Percentiles rank a stretch among this genome's conserved stretches.
These are phyloP conservation scores for Pachyrhynchus sulphureomaculatus DNA, from an alignment of 1,140 invertebrate species.

Conservation along the genomic window DNA sequence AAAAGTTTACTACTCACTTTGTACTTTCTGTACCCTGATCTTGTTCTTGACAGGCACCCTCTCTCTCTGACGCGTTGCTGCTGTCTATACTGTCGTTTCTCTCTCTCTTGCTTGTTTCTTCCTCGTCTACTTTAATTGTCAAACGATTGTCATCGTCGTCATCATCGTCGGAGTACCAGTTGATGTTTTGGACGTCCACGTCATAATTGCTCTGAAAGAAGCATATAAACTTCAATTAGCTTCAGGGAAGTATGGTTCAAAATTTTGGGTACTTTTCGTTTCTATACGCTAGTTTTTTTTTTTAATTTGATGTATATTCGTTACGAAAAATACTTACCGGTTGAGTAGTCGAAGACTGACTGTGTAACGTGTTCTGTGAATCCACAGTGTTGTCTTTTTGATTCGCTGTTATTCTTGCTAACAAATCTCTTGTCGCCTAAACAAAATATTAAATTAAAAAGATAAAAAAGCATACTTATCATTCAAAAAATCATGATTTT, in stretches of 20 bases:
- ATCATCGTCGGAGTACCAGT: slow-evolving; percentile 79
- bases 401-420: slow-evolving; percentile 67
- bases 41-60: slow-evolving; percentile 1
- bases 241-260: too few relatives aligned
- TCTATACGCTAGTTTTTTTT: too few relatives aligned
- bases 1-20: not conserved
- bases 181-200: slow-evolving; percentile 67
- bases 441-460: not conserved
- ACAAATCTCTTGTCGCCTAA: slow-evolving; percentile 55
- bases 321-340: not conserved
- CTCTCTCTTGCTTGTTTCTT: slow-evolving; percentile 39
- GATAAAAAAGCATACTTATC: not conserved
- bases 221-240: too few relatives aligned
- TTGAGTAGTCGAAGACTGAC: slow-evolving; percentile 28
- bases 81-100: slow-evolving; percentile 42
- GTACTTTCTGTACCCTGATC: not conserved
- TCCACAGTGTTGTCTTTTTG: slow-evolving; percentile 57
- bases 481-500: slow-evolving; percentile 53
- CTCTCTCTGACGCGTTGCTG: slow-evolving; percentile 36
- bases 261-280: too few relatives aligned
- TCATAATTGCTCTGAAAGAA: slow-evolving; percentile 52
- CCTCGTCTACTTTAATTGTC: slow-evolving; percentile 47
- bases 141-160: slow-evolving; percentile 53
- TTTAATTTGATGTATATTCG: not conserved
- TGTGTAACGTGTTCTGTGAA: slow-evolving; percentile 45